Base-by-base conservation (phyloP, 2,113 vertebrate genomes). In the Emydura subglobosa region DNA sequence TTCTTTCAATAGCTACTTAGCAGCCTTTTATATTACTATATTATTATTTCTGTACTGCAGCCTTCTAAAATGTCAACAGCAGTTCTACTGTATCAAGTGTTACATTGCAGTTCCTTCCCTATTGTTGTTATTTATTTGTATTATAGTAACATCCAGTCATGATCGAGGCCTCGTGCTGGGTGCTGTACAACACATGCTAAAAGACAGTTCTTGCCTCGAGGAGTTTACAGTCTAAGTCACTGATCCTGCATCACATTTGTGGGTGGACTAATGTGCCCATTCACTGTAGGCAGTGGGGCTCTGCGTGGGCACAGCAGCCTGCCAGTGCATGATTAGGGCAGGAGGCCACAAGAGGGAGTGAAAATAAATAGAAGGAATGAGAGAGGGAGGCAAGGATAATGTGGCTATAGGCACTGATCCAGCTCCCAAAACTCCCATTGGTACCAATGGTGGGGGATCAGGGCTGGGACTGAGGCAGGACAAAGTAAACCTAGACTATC, bases 251-350 rank as follows among this genome's bases (percentile, higher is more conserved):
- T 95, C 93, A 82, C 87, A 97, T 95, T 91, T 92, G 96, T 76
- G 76, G 85, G 24, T 92, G 92, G 51, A 53, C 51, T 53, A 53
- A 50, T 53, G 51, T 53, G 51, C 14, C 51, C 51, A 53, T 53
- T 95, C 92, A 14, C 96, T 85, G 1, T 19, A 96, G 91, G 79
- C 93, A 93, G 34, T 86, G 89, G 92, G 24, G 42, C 74, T 89
- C 94, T 94, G 94, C 91, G 96, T 88, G 93, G 96, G 95, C 97
- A 96, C 91, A 92, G 80, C 94, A 95, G 87, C 83, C 93, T 92
- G 94, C 86, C 83, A 94, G 91, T 74, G 85, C 95, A 93, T 81
- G 55, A 83, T 54, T 14, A 53, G 51, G 92, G 94, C 86, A 55
- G 85, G 85, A 82, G 87, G 74, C 90, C 95, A 74, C 86, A 86